A percentile compares a stretch with the other conserved stretches of the same genome.
phyloP scores from a whole-genome alignment of 2,113 vertebrate species.

The Dipodomys stephensi region DNA sequence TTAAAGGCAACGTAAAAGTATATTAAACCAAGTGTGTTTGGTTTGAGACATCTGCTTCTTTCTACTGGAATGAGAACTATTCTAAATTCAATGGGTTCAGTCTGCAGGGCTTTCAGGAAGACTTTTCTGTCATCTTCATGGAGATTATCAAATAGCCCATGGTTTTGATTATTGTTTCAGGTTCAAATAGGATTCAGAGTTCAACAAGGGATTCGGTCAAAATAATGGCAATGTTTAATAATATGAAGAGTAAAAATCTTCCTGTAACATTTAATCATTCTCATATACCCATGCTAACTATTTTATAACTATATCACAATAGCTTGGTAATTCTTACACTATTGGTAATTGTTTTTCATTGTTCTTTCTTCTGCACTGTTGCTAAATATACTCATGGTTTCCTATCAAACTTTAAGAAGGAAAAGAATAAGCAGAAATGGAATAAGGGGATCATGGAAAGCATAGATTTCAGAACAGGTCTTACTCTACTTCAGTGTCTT shows the following conservation, averaged over 20 bases:
- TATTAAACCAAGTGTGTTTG: constrained; percentile 66
- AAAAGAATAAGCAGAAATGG: constrained; percentile 29
- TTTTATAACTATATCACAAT: constrained; percentile 50
- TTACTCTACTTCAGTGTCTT: background rate
- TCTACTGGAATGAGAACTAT: constrained; percentile 78
- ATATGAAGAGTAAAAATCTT: constrained; percentile 58
- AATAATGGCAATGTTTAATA: constrained; percentile 63
- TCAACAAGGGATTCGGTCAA: constrained; percentile 75
- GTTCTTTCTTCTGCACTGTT: constrained; percentile 45
- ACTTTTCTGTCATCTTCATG: constrained; percentile 78
- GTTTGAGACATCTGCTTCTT: constrained; percentile 77
- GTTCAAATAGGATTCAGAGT: constrained; percentile 82
- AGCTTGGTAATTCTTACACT: background rate
- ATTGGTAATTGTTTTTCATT: constrained; percentile 19
- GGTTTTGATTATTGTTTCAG: constrained; percentile 79
- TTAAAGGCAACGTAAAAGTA: constrained; percentile 78
- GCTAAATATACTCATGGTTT: constrained; percentile 35
- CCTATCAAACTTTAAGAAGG: background rate
- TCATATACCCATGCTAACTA: constrained; percentile 30
- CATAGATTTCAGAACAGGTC: background rate
- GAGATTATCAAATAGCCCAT: constrained; percentile 80
- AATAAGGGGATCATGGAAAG: background rate
- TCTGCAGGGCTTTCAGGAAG: constrained; percentile 72
- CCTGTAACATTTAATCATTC: constrained; percentile 38
- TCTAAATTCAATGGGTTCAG: constrained; percentile 76